Percentiles rank a stretch among this genome's conserved stretches.
Conservation (phyloP, 2,888 invertebrate species). For the Lochmaea crataegi region DNA sequence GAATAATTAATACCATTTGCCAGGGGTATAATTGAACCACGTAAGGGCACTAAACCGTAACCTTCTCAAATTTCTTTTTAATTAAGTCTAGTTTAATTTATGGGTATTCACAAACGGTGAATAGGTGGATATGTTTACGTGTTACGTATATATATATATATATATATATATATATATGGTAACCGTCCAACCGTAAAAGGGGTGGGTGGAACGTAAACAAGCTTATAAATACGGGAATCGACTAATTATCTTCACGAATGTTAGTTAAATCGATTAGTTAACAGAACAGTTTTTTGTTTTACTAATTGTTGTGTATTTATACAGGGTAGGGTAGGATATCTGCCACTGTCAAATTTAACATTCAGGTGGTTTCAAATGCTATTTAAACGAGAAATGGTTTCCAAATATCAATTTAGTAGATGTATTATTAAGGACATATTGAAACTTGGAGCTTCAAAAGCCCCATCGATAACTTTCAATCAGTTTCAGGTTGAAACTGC, state of each 20-base stretch:
- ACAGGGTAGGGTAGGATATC: no score
- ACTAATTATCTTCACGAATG: slow-evolving; percentile 27
- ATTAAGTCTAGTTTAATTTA: slow-evolving; percentile 16
- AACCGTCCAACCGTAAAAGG: slow-evolving; percentile 23
- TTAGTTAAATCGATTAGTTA: slow-evolving; percentile 19
- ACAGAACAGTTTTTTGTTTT: slow-evolving; percentile 7
- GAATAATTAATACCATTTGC: background rate
- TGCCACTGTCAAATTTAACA: no score
- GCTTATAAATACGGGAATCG: slow-evolving; percentile 17
- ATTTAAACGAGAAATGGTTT: no score
- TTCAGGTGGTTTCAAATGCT: no score
- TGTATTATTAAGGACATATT: no score
- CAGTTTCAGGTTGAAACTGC: no score
- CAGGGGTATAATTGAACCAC: background rate
- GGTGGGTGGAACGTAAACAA: slow-evolving; percentile 30
- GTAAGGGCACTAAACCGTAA: slow-evolving; percentile 16
- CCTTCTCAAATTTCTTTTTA: slow-evolving; percentile 26
- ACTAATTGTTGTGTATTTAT: slow-evolving; percentile 1
- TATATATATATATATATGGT: no score
- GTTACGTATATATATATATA: slow-evolving; percentile 3
- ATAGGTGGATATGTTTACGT: slow-evolving; percentile 15
- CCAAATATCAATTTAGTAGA: no score
- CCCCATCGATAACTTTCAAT: no score
- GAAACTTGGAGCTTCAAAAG: no score
- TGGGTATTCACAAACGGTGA: slow-evolving; percentile 3